Evolutionary conservation across 2,888 invertebrate genomes (phyloP).

Genomic region (Ectemnius lituratus): DNA sequence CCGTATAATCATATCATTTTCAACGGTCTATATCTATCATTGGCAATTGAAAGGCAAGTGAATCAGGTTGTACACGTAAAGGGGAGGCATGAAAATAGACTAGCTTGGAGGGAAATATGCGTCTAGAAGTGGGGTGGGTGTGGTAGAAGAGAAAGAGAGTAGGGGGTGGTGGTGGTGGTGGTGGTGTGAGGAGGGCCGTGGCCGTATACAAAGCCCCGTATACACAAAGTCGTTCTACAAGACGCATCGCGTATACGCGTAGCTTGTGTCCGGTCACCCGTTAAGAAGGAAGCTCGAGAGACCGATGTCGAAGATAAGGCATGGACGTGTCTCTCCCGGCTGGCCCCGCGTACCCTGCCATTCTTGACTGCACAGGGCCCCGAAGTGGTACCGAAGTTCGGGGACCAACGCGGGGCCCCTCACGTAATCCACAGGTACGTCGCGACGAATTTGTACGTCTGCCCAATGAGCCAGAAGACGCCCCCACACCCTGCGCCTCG

Average conservation of each 20-base stretch:
- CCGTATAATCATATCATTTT: too few species aligned
- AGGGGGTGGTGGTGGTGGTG: too few species aligned
- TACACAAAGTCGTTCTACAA: constrained; percentile 30
- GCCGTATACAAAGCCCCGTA: constrained; percentile 11
- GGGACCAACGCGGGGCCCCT: constrained; percentile 56
- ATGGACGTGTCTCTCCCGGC: constrained; percentile 58
- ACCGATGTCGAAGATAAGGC: constrained; percentile 75
- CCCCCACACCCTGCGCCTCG: constrained; percentile 61
- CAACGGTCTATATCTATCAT: too few species aligned
- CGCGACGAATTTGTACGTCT: constrained; percentile 75
- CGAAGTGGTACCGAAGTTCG: constrained; percentile 65
- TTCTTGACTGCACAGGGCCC: constrained; percentile 40
- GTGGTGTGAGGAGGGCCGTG: neutral
- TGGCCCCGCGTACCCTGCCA: constrained; percentile 14
- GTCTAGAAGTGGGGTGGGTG: too few species aligned
- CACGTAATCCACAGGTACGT: constrained; percentile 72
- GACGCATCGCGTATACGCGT: constrained; percentile 51
- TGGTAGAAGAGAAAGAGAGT: too few species aligned
- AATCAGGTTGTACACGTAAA: too few species aligned
- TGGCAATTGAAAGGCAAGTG: too few species aligned
- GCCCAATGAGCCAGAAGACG: constrained; percentile 76
- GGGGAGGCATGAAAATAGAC: too few species aligned
- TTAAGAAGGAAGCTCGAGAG: constrained; percentile 75
- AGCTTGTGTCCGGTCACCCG: constrained; percentile 73
- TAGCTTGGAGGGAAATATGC: too few species aligned